Percentiles rank a stretch among this genome's conserved stretches.
Evolutionary conservation across 2,113 vertebrate genomes (phyloP).

Genomic region (Thinocorus orbignyianus): DNA sequence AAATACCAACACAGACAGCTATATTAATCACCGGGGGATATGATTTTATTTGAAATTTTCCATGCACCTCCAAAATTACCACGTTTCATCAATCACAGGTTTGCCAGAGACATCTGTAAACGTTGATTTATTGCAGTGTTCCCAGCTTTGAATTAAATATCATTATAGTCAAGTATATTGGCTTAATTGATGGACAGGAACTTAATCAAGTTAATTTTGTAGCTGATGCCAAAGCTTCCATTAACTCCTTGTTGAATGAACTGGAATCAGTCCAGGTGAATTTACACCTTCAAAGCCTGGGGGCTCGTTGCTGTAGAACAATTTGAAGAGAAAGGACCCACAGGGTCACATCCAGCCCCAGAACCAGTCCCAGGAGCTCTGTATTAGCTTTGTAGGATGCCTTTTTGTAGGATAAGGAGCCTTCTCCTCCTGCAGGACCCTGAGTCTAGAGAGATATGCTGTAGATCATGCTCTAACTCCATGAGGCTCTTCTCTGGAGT

Average conservation of each 20-base stretch:
- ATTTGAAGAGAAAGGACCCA: neutral
- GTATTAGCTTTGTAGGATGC: neutral
- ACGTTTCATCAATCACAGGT: conserved; percentile 74
- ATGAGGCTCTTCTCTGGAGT: neutral
- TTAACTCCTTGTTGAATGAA: conserved; percentile 65
- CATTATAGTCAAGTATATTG: conserved; percentile 60
- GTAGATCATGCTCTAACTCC: neutral
- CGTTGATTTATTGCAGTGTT: conserved; percentile 74
- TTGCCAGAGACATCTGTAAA: conserved; percentile 72
- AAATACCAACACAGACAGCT: conserved; percentile 70
- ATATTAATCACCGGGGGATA: conserved; percentile 72
- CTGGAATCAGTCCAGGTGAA: neutral
- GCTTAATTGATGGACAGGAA: conserved; percentile 75
- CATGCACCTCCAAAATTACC: conserved; percentile 49
- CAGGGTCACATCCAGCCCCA: neutral
- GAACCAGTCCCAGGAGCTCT: neutral
- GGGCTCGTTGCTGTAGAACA: neutral
- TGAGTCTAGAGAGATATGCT: neutral
- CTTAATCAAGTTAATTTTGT: conserved; percentile 71
- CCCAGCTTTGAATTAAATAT: conserved; percentile 71
- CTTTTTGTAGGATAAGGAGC: neutral
- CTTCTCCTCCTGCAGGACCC: neutral
- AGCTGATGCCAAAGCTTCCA: conserved; percentile 2
- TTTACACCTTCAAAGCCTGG: neutral
- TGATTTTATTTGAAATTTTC: conserved; percentile 74